Conservation (phyloP, 2,113 vertebrate genomes). For the Cavia aperea region DNA sequence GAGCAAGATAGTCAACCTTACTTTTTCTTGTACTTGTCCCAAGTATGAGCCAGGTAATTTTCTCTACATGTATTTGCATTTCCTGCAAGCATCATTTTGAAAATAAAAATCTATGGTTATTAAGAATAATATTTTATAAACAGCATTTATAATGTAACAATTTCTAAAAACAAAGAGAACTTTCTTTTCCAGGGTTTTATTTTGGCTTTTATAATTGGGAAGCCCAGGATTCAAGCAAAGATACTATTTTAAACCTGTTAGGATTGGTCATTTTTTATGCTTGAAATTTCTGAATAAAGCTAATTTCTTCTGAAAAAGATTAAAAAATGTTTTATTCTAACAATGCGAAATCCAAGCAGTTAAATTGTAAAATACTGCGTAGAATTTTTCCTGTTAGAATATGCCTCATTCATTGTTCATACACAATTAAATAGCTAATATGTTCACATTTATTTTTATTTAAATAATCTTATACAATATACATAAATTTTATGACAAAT, state of each 20-base stretch:
- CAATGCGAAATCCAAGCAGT: neutral
- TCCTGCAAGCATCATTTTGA: conserved; percentile 4
- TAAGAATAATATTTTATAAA: neutral
- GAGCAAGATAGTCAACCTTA: neutral
- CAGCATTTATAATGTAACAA: neutral
- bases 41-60: neutral
- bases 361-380: neutral
- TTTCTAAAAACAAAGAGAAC: neutral
- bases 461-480: neutral
- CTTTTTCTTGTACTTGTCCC: neutral
- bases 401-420: neutral
- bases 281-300: neutral
- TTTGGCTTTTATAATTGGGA: conserved; percentile 6
- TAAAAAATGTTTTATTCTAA: neutral
- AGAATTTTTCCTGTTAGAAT: neutral
- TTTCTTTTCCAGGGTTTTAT: neutral
- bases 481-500: neutral
- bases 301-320: neutral
- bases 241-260: neutral
- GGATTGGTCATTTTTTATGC: neutral
- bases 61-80: neutral
- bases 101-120: neutral
- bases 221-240: neutral
- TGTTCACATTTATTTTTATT: neutral
- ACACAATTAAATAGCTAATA: neutral